Evolutionary conservation across 2,888 invertebrate species (phyloP).

Genomic region (Catocala fraxini): DNA sequence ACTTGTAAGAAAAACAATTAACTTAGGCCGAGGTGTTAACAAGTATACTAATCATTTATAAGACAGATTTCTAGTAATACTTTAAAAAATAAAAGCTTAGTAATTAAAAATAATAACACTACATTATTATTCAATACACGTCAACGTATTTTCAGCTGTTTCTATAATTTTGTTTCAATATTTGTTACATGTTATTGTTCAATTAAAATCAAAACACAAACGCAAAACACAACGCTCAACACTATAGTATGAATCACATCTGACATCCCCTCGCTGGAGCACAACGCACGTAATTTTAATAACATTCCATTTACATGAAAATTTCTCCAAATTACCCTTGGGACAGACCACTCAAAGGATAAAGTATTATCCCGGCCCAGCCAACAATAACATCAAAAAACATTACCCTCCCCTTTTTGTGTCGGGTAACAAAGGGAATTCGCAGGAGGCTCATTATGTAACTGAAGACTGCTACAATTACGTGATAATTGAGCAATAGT

Average conservation of each 20-base stretch:
- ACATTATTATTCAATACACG: too few relatives aligned
- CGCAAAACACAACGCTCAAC: neutral
- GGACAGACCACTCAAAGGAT: slow-evolving; percentile 25
- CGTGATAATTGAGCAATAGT: slow-evolving; percentile 21
- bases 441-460: slow-evolving; percentile 17
- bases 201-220: too few relatives aligned
- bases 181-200: too few relatives aligned
- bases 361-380: slow-evolving; percentile 8
- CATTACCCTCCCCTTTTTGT: slow-evolving; percentile 8
- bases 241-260: slow-evolving; percentile 3
- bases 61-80: too few relatives aligned
- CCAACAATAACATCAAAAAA: slow-evolving; percentile 8
- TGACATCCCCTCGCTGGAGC: neutral
- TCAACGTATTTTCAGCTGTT: too few relatives aligned
- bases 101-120: too few relatives aligned
- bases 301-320: slow-evolving; percentile 33
- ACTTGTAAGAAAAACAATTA: too few relatives aligned
- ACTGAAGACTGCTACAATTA: slow-evolving; percentile 32
- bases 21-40: too few relatives aligned
- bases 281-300: slow-evolving; percentile 29
- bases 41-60: too few relatives aligned
- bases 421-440: slow-evolving; percentile 29
- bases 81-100: too few relatives aligned
- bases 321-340: slow-evolving; percentile 31
- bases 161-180: too few relatives aligned